Base-by-base conservation (phyloP, 2,113 vertebrate species). In the Tetrax tetrax region DNA sequence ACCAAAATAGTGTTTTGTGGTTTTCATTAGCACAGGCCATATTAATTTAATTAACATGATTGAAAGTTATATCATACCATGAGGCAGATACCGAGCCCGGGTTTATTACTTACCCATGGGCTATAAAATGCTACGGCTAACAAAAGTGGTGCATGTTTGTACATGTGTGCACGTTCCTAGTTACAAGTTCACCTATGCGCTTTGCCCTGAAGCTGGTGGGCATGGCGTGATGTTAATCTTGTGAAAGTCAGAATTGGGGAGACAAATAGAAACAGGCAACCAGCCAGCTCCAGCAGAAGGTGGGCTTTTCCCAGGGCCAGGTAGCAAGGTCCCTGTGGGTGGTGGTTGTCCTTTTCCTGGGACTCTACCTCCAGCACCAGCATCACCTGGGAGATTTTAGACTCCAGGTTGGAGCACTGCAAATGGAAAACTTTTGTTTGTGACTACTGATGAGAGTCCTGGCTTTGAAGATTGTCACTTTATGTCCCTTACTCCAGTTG, bases 1-100 rank as follows among this genome's bases (percentile, higher is more conserved):
- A 96, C 83, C 72, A 91, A 96, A 97, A 96, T 93, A 96, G 96
- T 80, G 94, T 97, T 97, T 96, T 97, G 96, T 78, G 74, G 90
- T 96, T 97, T 97, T 98, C 95, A 91, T 98, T 97, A 98, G 69
- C 64, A n/a, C 11, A 54, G 95, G 74, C 77, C 93, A 93, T 96
- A 97, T 97, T 98, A 98, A 98, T 97, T 98, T 97, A 98, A 98
- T 98, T 98, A 98, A 96, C 83, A 15, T 96, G 96, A 97, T 95
- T 95, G 96, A 98, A 96, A 97, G 94, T 96, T 94, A 8, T 86
- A 87, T 90, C 69, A 31, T 61, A 51, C 51, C 69, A 87, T 8
- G 83, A 96, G 72, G 94, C 75, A 96, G 93, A 97, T 78, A 87
- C 35, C 0, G 5, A 89, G 68, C 51, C 70, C 50, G 74, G 60